These are phyloP conservation scores for Anthrax anthrax DNA, from an alignment of 2,888 invertebrate species.

Conservation along the genomic window DNA sequence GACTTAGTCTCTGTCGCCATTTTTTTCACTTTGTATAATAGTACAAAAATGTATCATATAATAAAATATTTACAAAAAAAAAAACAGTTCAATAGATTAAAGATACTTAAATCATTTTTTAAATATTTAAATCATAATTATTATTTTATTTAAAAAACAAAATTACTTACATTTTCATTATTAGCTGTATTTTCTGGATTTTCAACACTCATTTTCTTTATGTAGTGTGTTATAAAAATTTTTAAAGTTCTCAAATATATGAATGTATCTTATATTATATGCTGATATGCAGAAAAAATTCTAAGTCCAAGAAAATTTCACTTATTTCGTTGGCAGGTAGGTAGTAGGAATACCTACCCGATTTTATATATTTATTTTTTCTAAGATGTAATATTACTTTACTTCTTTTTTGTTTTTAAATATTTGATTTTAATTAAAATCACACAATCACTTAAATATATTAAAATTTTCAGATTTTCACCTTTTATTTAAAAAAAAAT, in stretches of 20 bases:
- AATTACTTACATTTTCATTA: constrained; percentile 44
- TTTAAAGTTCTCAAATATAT: not conserved
- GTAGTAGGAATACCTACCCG: too few species aligned
- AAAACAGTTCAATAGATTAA: too few species aligned
- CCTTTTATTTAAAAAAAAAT: too few species aligned
- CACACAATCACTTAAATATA: not conserved
- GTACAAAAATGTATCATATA: not conserved
- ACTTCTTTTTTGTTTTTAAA: not conserved
- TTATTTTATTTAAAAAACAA: constrained; percentile 19
- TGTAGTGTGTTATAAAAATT: too few species aligned
- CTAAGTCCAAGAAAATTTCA: constrained; percentile 5
- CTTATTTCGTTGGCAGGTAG: too few species aligned
- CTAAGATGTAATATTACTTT: too few species aligned
- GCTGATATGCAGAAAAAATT: constrained; percentile 4
- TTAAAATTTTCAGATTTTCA: too few species aligned
- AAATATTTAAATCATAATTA: too few species aligned
- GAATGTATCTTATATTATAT: not conserved
- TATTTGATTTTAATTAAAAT: not conserved
- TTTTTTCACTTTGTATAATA: constrained; percentile 17
- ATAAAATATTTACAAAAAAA: not conserved
- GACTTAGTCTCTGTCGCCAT: constrained; percentile 71
- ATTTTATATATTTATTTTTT: too few species aligned
- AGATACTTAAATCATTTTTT: too few species aligned
- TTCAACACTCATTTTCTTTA: constrained; percentile 47
- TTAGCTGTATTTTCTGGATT: constrained; percentile 44